A percentile compares a stretch with the other conserved stretches of the same genome.
Evolutionary conservation across 1,140 invertebrate species (phyloP).

Genomic region (Sitobion miscanthi): DNA sequence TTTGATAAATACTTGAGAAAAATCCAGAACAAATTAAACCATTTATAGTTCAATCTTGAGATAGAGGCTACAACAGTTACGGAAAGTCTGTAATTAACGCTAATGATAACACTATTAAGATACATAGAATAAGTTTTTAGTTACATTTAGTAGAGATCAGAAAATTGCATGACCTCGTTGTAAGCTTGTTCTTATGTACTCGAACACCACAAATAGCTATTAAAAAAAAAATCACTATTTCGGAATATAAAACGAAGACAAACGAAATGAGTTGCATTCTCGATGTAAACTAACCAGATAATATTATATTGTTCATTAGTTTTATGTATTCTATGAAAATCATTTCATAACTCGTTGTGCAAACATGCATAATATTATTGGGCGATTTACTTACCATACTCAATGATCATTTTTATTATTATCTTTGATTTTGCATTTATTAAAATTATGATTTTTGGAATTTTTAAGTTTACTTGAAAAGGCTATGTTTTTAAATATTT

Average conservation of each 20-base stretch:
- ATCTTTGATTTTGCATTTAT: too few relatives aligned
- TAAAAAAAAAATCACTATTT: neutral
- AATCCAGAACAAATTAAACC: neutral
- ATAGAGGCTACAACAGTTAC: neutral
- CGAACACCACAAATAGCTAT: neutral
- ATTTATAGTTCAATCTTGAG: neutral
- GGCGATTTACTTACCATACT: too few relatives aligned
- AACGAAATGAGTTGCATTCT: neutral
- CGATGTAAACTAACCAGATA: neutral
- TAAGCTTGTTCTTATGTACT: neutral
- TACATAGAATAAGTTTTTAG: neutral
- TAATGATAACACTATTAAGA: neutral
- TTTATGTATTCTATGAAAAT: too few relatives aligned
- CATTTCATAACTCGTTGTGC: too few relatives aligned
- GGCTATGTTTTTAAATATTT: too few relatives aligned
- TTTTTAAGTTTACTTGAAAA: too few relatives aligned
- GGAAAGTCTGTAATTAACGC: neutral
- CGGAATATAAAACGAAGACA: neutral
- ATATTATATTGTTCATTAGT: neutral
- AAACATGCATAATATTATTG: too few relatives aligned
- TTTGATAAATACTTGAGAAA: neutral
- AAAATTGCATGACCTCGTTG: neutral
- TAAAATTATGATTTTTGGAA: too few relatives aligned
- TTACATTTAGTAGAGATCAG: neutral
- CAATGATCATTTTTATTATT: too few relatives aligned